phyloP scores from a whole-genome alignment of 2,797 vertebrate species.

The Tapirus indicus region DNA sequence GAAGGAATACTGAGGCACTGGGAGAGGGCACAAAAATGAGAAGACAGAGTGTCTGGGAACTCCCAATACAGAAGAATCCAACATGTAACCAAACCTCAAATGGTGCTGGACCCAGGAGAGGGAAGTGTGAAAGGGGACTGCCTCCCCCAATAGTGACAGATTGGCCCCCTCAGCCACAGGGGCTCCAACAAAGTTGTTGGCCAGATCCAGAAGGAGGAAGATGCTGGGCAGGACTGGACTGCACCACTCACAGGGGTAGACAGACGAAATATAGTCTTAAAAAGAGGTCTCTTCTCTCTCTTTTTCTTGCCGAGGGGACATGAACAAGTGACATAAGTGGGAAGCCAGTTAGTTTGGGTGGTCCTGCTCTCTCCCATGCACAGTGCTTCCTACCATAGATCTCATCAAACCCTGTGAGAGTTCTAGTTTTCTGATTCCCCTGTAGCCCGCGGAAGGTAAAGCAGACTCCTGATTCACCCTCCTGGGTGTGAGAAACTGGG shows the following conservation, averaged over 20 bases:
- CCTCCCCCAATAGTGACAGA: neutral
- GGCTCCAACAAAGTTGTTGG: neutral
- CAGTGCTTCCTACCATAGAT: neutral
- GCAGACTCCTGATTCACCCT: neutral
- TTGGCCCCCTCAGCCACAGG: neutral
- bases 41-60: neutral
- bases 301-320: slow-evolving; percentile 7
- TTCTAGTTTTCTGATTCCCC: neutral
- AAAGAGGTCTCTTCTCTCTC: neutral
- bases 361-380: neutral
- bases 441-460: neutral
- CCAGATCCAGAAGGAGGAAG: neutral
- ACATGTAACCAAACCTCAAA: neutral
- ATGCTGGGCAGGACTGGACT: neutral
- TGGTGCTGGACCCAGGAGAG: neutral
- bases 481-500: neutral
- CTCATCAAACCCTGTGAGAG: neutral
- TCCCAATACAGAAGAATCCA: neutral
- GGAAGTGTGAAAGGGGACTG: neutral
- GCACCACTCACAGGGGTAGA: neutral
- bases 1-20: neutral
- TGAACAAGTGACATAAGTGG: neutral
- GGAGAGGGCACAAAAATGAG: neutral
- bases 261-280: neutral
- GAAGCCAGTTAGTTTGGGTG: neutral